A percentile compares a stretch with the other conserved stretches of the same genome.
phyloP scores from a whole-genome alignment of 2,113 vertebrate species.

The Pygoscelis antarcticus region DNA sequence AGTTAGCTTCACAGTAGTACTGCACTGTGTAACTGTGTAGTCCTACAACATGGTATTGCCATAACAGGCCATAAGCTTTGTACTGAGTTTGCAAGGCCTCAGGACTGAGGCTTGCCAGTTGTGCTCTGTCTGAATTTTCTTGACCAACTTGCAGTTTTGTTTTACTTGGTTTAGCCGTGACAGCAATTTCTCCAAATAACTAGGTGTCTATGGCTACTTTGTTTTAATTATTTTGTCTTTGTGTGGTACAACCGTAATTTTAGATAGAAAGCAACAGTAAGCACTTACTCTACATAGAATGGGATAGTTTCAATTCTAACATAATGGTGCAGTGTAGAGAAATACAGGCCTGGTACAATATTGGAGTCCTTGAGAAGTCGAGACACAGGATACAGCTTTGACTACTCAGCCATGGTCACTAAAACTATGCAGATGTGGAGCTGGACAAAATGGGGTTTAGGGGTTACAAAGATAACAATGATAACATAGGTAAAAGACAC shows the following conservation, averaged over 20 bases:
- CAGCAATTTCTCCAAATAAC: neutral
- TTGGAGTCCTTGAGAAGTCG: neutral
- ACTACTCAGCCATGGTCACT: neutral
- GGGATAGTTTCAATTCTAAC: neutral
- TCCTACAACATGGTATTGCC: neutral
- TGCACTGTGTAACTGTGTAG: neutral
- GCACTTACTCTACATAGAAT: neutral
- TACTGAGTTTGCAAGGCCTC: neutral
- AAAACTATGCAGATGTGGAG: neutral
- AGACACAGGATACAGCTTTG: neutral
- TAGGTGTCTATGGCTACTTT: neutral
- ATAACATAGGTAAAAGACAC: neutral
- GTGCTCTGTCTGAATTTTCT: neutral
- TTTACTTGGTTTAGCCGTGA: neutral
- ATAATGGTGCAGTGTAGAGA: neutral
- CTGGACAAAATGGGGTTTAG: neutral
- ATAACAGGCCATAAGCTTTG: neutral
- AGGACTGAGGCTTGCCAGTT: rapidly evolving
- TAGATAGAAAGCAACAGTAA: neutral
- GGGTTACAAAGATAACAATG: neutral
- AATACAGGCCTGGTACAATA: neutral
- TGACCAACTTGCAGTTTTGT: neutral
- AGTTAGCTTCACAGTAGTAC: neutral
- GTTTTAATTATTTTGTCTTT: neutral
- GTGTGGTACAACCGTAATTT: neutral